Percentiles rank a stretch among this genome's conserved stretches.
Evolutionary conservation across 2,797 vertebrate species (phyloP).

Genomic region (Smutsia gigantea): DNA sequence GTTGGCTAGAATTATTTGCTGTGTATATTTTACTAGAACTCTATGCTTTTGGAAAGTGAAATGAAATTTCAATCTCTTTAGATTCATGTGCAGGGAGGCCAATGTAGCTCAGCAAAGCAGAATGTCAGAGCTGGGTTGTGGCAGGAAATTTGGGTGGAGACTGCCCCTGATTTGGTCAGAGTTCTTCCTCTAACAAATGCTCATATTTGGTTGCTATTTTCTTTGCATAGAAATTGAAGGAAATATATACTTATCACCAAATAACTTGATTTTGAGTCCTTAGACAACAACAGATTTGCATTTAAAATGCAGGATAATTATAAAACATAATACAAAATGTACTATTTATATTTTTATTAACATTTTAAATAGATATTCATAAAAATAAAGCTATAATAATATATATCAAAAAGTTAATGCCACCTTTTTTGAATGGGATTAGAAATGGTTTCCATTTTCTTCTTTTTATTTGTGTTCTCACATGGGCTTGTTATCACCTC

Average conservation of each 20-base stretch:
- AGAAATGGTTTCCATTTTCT: conserved; percentile 6
- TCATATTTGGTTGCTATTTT: background rate
- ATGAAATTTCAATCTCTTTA: background rate
- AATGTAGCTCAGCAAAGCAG: background rate
- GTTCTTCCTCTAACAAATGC: background rate
- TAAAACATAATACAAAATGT: background rate
- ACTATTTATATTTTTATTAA: background rate
- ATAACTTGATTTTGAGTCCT: background rate
- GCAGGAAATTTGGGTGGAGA: background rate
- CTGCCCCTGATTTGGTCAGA: background rate
- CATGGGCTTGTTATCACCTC: background rate
- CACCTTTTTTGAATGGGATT: background rate
- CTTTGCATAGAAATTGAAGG: background rate
- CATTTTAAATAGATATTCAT: background rate
- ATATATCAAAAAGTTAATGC: background rate
- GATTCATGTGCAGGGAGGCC: background rate
- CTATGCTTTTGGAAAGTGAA: background rate
- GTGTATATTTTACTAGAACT: background rate
- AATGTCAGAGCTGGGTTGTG: background rate
- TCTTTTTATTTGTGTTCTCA: background rate
- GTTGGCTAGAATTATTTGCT: background rate
- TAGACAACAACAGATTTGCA: background rate
- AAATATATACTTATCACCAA: background rate
- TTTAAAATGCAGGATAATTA: background rate
- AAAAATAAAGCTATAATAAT: background rate